These are phyloP conservation scores for Melanotaenia pygmaea DNA, from an alignment of 2,797 vertebrate species.

Conservation along the genomic window DNA sequence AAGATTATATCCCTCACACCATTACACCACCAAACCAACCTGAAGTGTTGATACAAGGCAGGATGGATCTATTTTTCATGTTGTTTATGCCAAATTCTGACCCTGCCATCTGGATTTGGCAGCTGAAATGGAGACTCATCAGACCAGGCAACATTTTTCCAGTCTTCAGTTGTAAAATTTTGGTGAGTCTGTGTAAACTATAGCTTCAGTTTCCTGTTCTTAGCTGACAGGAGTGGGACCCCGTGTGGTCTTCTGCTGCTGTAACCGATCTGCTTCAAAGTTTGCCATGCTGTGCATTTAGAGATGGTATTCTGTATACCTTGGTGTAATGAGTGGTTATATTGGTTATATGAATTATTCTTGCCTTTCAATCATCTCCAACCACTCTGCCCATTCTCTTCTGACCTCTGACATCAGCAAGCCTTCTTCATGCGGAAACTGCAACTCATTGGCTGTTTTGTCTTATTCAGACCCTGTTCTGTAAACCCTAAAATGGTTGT, in stretches of 20 bases:
- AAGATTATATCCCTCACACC: too few relatives aligned
- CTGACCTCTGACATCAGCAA: not conserved
- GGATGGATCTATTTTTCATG: not conserved
- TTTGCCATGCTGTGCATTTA: not conserved
- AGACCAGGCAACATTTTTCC: not conserved
- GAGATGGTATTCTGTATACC: not conserved
- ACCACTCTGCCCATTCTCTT: not conserved
- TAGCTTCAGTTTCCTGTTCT: not conserved
- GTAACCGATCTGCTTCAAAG: too few relatives aligned
- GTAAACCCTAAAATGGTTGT: too few relatives aligned
- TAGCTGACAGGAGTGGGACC: not conserved
- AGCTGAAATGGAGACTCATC: not conserved
- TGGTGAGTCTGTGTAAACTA: not conserved
- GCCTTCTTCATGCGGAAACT: not conserved
- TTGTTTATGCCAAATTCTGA: not conserved
- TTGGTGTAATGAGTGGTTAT: too few relatives aligned
- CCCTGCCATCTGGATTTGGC: not conserved
- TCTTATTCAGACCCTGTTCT: not conserved
- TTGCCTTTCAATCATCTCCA: not conserved
- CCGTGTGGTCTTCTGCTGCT: not conserved
- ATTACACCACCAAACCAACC: too few relatives aligned
- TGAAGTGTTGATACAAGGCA: too few relatives aligned
- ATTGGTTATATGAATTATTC: not conserved
- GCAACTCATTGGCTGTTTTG: too few relatives aligned
- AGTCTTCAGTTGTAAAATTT: not conserved